Conservation (phyloP, 2,888 invertebrate genomes). For the Thymelicus sylvestris region DNA sequence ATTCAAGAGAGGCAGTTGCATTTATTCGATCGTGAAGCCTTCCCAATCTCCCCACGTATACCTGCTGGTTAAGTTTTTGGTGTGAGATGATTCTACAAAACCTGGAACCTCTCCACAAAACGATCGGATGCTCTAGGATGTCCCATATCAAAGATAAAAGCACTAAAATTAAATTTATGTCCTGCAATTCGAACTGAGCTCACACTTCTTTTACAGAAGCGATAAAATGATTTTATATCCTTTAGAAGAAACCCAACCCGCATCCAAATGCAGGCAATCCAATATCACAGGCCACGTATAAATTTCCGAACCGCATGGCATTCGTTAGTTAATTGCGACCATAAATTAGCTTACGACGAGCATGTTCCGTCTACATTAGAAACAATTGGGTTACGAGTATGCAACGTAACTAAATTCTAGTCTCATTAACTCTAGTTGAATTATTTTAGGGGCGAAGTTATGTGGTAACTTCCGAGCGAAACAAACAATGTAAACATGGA, state of each 20-base stretch:
- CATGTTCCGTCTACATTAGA: constrained; percentile 7
- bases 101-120: too few relatives aligned
- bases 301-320: constrained; percentile 14
- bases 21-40: too few relatives aligned
- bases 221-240: background rate
- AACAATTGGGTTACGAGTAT: background rate
- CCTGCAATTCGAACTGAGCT: too few relatives aligned
- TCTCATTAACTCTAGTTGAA: background rate
- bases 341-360: constrained; percentile 14
- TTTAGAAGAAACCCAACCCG: background rate
- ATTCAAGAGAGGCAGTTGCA: too few relatives aligned
- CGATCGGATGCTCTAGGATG: too few relatives aligned
- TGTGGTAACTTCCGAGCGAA: background rate
- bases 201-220: too few relatives aligned
- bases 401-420: background rate
- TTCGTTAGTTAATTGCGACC: constrained; percentile 24
- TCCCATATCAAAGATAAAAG: too few relatives aligned
- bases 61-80: too few relatives aligned
- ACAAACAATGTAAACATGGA: too few relatives aligned
- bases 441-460: background rate
- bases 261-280: constrained; percentile 14
- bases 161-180: too few relatives aligned
- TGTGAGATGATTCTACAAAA: too few relatives aligned
- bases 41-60: too few relatives aligned
- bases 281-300: constrained; percentile 6